Evolutionary conservation across 2,888 invertebrate species (phyloP), one percentile per base, ranked within the genome.

Genomic region (Lasius fuliginosus): DNA sequence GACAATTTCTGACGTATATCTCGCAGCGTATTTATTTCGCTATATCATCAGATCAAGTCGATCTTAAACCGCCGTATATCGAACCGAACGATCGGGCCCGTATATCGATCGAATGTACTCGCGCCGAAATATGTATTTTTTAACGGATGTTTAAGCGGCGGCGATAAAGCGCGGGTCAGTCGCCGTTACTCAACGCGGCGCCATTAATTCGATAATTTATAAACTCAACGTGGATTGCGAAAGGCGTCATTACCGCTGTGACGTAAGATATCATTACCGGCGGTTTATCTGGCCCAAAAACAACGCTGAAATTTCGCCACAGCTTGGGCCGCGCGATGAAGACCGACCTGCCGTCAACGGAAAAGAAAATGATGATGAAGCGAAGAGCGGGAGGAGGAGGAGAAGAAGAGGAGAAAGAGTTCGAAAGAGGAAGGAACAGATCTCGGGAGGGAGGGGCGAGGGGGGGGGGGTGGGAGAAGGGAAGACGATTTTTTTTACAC

Each of bases 221-320:
- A 86, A 77, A 83, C 85, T 83, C 79, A 77, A 82, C 75, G 58
- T 56, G 58, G 12, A 65, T 84, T 81, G 87, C 81, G 82, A 87
- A 71, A 88, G 83, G 82, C 87, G 82, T 84, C 85, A 81, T 88
- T 87, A 89, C 73, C 30, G 53, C 71, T 67, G 74, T 88, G 89
- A 89, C 85, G 89, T 83, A 89, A 89, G 89, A 87, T 89, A 89
- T 89, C 87, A 89, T 89, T 89, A 89, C 33, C 73, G 82, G 82
- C 79, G 82, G 87, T 87, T 89, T 85, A 82, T 87, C 89, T 82
- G 83, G 62, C 60, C 79, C 85, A 79, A 86, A 53, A 85, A 85
- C 64, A 84, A 85, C 67, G 85, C 62, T 83, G 84, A 87, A 85
- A 87, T 87, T 89, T 83, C 85, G 67, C 85, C 69, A 30, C 9